Conservation (phyloP, 2,113 vertebrate genomes). For the Monopterus albus region DNA sequence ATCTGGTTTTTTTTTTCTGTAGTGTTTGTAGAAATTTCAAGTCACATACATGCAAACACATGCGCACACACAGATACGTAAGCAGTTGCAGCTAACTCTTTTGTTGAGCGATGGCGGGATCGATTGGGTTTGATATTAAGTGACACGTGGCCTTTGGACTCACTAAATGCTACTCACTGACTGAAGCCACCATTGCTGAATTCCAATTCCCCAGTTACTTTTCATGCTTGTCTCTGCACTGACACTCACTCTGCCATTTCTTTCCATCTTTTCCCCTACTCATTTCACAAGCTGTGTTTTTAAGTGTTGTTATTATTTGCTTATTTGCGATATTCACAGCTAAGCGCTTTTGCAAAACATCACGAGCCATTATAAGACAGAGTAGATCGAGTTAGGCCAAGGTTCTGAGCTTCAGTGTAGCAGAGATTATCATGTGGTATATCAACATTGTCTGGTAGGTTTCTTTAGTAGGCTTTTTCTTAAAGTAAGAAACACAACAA, state of each 20-base stretch:
- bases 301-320: conserved; percentile 21
- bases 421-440: neutral
- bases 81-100: conserved; percentile 37
- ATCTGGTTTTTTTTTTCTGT: neutral
- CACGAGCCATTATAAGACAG: neutral
- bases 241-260: conserved; percentile 41
- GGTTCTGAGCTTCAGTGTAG: neutral
- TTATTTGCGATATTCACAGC: neutral
- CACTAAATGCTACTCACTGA: conserved; percentile 74
- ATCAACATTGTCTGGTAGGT: neutral
- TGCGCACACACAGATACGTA: conserved; percentile 1
- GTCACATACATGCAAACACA: conserved; percentile 1
- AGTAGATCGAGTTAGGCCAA: neutral
- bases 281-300: conserved; percentile 25
- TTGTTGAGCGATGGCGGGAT: conserved; percentile 65
- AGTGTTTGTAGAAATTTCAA: conserved; percentile 1
- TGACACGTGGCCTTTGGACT: conserved; percentile 81
- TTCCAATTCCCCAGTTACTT: conserved; percentile 64
- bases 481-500: neutral
- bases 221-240: conserved; percentile 40
- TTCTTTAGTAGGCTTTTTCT: neutral
- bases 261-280: conserved; percentile 24
- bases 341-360: neutral
- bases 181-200: conserved; percentile 60
- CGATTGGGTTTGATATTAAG: conserved; percentile 78